Percentiles rank a stretch among this genome's conserved stretches.
phyloP scores from a whole-genome alignment of 2,113 vertebrate species.

The Anhinga rufa region DNA sequence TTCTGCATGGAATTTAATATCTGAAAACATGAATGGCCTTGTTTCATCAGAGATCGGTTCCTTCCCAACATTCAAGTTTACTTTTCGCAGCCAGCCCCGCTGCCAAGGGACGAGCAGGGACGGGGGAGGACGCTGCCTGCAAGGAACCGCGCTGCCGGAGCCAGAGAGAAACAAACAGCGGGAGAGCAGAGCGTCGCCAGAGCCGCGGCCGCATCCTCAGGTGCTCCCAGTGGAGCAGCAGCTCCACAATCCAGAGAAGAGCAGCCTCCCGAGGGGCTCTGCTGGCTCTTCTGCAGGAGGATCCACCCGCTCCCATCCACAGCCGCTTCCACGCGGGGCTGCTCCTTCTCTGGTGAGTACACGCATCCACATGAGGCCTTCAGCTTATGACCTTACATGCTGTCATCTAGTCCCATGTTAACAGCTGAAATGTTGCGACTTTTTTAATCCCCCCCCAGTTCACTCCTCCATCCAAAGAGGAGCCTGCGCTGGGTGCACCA shows the following conservation, averaged over 20 bases:
- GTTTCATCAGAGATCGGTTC: neutral
- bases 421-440: fast-evolving
- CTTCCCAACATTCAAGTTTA: neutral
- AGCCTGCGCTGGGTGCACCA: neutral
- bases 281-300: neutral
- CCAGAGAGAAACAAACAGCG: neutral
- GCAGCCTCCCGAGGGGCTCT: neutral
- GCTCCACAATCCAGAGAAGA: neutral
- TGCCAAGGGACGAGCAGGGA: neutral
- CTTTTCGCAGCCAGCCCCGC: neutral
- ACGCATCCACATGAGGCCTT: fast-evolving
- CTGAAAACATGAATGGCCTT: slow-evolving; percentile 50
- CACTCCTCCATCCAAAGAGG: neutral
- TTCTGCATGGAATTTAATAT: slow-evolving; percentile 69
- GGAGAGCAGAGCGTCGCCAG: neutral
- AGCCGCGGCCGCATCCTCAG: neutral
- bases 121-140: neutral
- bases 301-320: neutral
- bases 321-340: fast-evolving
- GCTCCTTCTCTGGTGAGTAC: fast-evolving
- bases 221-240: neutral
- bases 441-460: neutral
- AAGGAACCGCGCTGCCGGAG: neutral
- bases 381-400: fast-evolving
- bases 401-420: fast-evolving